Evolutionary conservation across 37 sponge, comb jelly and placozoan species (phyloP).

Genomic region (Crambe crambe): DNA sequence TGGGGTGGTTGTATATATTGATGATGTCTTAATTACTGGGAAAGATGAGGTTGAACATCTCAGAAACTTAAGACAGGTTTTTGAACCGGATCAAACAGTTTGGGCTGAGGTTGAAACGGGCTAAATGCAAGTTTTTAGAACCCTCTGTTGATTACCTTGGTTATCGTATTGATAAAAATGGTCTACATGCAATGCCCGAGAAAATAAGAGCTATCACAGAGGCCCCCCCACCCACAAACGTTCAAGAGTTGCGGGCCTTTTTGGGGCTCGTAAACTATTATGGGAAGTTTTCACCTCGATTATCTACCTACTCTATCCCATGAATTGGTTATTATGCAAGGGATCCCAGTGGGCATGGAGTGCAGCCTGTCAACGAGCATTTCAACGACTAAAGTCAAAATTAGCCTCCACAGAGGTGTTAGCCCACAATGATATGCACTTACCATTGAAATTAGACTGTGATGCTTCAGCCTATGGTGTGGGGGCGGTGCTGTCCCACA

Average conservation of each 20-base stretch:
- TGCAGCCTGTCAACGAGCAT: constrained; percentile 4
- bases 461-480: constrained; percentile 30
- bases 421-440: constrained; percentile 15
- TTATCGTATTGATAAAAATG: background rate
- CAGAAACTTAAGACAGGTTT: background rate
- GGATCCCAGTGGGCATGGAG: background rate
- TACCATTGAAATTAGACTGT: constrained; percentile 14
- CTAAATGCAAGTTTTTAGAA: background rate
- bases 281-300: background rate
- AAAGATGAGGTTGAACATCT: background rate
- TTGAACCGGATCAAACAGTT: background rate
- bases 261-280: constrained; percentile 12
- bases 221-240: background rate
- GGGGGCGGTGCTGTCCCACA: background rate
- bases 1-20: background rate
- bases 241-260: background rate
- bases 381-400: background rate
- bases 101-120: background rate
- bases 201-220: background rate
- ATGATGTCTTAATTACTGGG: background rate
- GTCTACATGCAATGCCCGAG: background rate
- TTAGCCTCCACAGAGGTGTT: constrained; percentile 26
- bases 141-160: constrained; percentile 6
- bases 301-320: background rate
- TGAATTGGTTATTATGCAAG: background rate